phyloP scores from a whole-genome alignment of 1,140 invertebrate genomes.

The Leptoteleia sp. region DNA sequence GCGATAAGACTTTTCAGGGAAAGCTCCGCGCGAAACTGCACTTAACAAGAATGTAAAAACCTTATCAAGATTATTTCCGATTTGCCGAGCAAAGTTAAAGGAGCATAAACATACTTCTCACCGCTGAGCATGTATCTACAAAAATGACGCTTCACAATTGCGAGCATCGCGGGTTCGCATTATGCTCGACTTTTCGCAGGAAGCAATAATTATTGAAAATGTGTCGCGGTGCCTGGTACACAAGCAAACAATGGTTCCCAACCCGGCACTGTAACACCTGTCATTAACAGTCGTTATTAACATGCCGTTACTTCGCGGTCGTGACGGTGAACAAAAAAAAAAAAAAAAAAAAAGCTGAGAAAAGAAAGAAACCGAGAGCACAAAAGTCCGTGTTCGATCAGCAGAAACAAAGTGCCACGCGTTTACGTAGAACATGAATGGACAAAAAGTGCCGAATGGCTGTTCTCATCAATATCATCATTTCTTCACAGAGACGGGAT shows the following conservation, averaged over 20 bases:
- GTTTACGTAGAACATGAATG: constrained; percentile 39
- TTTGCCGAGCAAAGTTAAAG: constrained; percentile 28
- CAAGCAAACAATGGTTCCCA: constrained; percentile 73
- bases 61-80: constrained; percentile 33
- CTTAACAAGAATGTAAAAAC: constrained; percentile 17
- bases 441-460: constrained; percentile 40
- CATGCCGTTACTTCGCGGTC: constrained; percentile 72
- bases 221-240: constrained; percentile 74
- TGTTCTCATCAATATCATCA: constrained; percentile 38
- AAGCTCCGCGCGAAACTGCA: too few species aligned
- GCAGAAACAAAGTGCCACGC: constrained; percentile 53
- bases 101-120: constrained; percentile 43
- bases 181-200: constrained; percentile 51
- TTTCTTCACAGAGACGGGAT: constrained; percentile 22
- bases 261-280: constrained; percentile 71
- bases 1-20: too few species aligned
- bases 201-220: constrained; percentile 72
- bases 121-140: constrained; percentile 1
- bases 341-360: constrained; percentile 17
- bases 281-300: constrained; percentile 79
- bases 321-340: constrained; percentile 48
- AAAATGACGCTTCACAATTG: constrained; percentile 27
- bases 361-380: constrained; percentile 30
- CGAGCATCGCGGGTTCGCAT: constrained; percentile 42
- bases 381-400: constrained; percentile 46